Conservation (phyloP, 2,888 invertebrate genomes). For the Tiphia femorata region DNA sequence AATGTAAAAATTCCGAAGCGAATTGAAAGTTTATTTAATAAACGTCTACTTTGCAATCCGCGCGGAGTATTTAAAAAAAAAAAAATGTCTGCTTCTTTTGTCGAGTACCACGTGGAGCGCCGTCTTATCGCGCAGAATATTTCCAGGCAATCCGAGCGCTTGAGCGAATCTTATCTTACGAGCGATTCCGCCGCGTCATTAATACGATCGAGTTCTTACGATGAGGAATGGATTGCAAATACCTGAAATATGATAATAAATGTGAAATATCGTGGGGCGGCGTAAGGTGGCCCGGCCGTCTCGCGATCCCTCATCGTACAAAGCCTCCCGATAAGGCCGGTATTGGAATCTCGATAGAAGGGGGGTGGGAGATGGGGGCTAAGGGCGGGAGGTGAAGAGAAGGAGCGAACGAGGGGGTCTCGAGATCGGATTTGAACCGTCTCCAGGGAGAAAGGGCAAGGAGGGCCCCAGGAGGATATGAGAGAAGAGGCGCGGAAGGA, state of each 20-base stretch:
- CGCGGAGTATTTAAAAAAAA: too few relatives aligned
- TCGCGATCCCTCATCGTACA: constrained; percentile 66
- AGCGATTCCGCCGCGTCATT: constrained; percentile 39
- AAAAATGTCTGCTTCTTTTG: too few relatives aligned
- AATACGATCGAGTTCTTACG: constrained; percentile 36
- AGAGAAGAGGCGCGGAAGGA: constrained; percentile 24
- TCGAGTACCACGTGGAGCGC: too few relatives aligned
- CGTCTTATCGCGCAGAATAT: too few relatives aligned
- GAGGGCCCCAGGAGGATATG: constrained; percentile 35
- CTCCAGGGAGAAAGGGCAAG: constrained; percentile 39
- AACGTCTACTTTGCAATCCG: too few relatives aligned
- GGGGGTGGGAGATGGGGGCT: constrained; percentile 10
- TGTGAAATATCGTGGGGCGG: constrained; percentile 61
- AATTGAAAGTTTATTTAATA: too few relatives aligned
- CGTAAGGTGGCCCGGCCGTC: constrained; percentile 57
- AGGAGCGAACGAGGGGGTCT: constrained; percentile 12
- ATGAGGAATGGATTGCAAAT: constrained; percentile 58
- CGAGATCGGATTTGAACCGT: constrained; percentile 64
- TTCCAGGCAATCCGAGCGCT: too few relatives aligned
- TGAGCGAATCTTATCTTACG: too few relatives aligned
- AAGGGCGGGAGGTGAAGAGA: constrained; percentile 15
- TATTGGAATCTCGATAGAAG: constrained; percentile 68
- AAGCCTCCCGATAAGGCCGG: constrained; percentile 67
- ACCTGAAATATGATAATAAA: constrained; percentile 66
- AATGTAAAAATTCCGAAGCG: too few relatives aligned